Evolutionary conservation across 2,113 vertebrate genomes (phyloP).

Genomic region (Pachypanchax playfairii): DNA sequence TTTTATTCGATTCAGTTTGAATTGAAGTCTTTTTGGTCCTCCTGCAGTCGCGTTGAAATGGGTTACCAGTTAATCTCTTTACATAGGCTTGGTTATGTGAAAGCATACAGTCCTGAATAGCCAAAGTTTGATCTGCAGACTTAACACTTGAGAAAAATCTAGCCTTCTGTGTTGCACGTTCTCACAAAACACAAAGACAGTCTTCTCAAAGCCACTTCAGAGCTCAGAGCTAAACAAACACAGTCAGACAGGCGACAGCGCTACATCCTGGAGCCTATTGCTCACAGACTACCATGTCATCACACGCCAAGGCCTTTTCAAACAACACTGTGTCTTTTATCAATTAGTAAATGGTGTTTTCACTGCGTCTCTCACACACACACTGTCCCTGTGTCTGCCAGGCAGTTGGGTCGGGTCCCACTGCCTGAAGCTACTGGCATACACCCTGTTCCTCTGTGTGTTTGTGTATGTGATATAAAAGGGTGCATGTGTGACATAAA

Average conservation of each 20-base stretch:
- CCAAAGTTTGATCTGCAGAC: slow-evolving; percentile 50
- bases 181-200: slow-evolving; percentile 21
- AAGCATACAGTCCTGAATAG: slow-evolving; percentile 46
- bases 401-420: slow-evolving; percentile 67
- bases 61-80: slow-evolving; percentile 75
- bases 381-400: slow-evolving; percentile 62
- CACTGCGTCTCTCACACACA: slow-evolving; percentile 46
- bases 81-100: slow-evolving; percentile 66
- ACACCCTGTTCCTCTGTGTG: slow-evolving; percentile 46
- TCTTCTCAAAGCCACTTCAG: slow-evolving; percentile 38
- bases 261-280: slow-evolving; percentile 51
- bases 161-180: slow-evolving; percentile 23
- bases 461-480: slow-evolving; percentile 57
- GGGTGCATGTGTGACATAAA: slow-evolving; percentile 70
- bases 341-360: slow-evolving; percentile 73
- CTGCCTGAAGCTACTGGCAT: slow-evolving; percentile 75
- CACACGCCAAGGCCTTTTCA: slow-evolving; percentile 59
- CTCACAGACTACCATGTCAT: slow-evolving; percentile 63
- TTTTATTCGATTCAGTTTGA: slow-evolving; percentile 71
- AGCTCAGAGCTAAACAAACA: slow-evolving; percentile 52
- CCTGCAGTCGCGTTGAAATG: slow-evolving; percentile 55
- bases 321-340: slow-evolving; percentile 72
- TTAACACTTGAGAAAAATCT: slow-evolving; percentile 47
- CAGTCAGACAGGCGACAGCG: slow-evolving; percentile 33
- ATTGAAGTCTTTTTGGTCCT: slow-evolving; percentile 73